Base-by-base conservation (phyloP, 2,888 invertebrate genomes). In the Eulithis testata region DNA sequence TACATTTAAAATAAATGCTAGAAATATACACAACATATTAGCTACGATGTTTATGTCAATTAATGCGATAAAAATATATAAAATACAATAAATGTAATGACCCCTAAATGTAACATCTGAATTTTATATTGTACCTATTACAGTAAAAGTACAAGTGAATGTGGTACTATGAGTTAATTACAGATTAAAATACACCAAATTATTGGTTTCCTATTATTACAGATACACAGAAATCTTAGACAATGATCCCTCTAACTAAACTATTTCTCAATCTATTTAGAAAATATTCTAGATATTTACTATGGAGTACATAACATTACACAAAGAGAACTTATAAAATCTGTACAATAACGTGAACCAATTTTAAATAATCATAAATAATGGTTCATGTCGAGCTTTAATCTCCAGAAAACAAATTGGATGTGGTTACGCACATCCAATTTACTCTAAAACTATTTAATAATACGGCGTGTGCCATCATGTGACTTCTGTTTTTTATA, bases 1-100 rank as follows among this genome's bases (percentile, higher is more conserved):
- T 82, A 80, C 66, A 77, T 75, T 78, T 83, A 82, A 78, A 81
- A 80, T 82, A 83, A 83, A 84, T 84, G 83, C 84, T 85, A 84
- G 80, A 77, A 83, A 82, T 86, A 81, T 85, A 85, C 85, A 85
- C 70, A 70, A 76, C 75, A 76, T 81, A 82, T 76, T 63, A 73
- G 68, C 78, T 81, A 82, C 58, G 68, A 60, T 44, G 54, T 53
- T 40, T 43, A 47, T 27, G 4, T 74, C 60, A 47, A 70, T 76
- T 76, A 78, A 76, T 76, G 75, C 74, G 69, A 73, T 64, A 74
- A 73, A 76, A 77, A 79, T 77, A 77, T 77, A 78, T 76, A 73
- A 71, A 72, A 76, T 76, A 77, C 73, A 77, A 69, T 72, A 69
- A 66, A 69, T 75, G 73, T 79, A 79, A 75, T 76, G 76, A 76